Base-by-base conservation (phyloP, 2,888 invertebrate species). In the Orthosia cruda region DNA sequence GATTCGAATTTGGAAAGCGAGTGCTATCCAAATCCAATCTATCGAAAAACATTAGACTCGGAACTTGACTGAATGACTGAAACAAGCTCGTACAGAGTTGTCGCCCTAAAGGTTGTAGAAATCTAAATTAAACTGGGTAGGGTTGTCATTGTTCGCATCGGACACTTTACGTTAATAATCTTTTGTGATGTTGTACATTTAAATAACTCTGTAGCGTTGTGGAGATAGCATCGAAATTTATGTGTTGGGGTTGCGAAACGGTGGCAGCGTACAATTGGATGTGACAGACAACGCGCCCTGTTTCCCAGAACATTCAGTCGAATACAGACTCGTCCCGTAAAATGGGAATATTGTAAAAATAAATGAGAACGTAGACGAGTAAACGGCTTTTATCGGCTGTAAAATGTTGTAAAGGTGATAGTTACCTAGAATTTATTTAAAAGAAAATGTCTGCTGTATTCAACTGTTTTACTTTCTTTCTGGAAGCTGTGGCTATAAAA, bases 181-280 rank as follows among this genome's bases (percentile, higher is more conserved):
- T 90, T 89, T 89, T 88, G 89, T 89, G 88, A 89, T 87, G 86
- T 85, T 90, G 88, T 91, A 91, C 89, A 91, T 92, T 90, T 90
- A 91, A 92, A 92, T 91, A 91, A 90, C 91, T 90, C 90, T 81
- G 90, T 88, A 88, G 87, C 88, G 88, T 81, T 87, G 89, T 87
- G 78, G 87, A 90, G 94, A 94, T 93, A 93, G 83, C 91, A 93
- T 93, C 93, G 90, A 89, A 92, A 93, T 94, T 93, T 92, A 94
- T 93, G 93, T 90, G 89, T 87, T 89, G 86, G 90, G 91, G 91
- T 91, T 90, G 89, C 89, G 87, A 89, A 91, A 89, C 87, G 85
- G 90, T 90, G 87, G 88, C 88, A 84, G 89, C 83, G 87, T 88
- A 92, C 91, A 91, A 93, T 93, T 92, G 91, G 90, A 92, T 91